phyloP scores from a whole-genome alignment of 2,113 vertebrate genomes.

The Rhinolophus sinicus region DNA sequence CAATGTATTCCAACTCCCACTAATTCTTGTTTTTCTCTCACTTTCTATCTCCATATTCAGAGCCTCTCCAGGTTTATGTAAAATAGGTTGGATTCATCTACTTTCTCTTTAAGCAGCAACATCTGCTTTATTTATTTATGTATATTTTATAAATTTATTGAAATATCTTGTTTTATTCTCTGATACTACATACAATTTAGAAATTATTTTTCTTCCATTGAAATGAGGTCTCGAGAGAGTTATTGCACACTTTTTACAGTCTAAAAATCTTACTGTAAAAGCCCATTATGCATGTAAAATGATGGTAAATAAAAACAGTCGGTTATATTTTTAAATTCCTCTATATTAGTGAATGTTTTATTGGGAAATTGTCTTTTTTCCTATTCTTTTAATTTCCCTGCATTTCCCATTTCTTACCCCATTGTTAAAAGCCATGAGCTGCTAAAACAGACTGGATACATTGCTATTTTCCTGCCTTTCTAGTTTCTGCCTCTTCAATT shows the following conservation, averaged over 20 bases:
- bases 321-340: not conserved
- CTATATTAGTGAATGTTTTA: not conserved
- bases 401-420: not conserved
- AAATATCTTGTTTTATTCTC: not conserved
- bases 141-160: not conserved
- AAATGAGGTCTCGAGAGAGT: not conserved
- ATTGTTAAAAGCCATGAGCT: not conserved
- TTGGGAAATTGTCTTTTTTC: not conserved
- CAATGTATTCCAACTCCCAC: not conserved
- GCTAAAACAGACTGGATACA: not conserved
- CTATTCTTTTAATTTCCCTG: not conserved
- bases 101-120: not conserved
- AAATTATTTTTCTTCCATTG: not conserved
- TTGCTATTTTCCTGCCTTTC: conserved; percentile 20
- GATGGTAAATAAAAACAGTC: not conserved
- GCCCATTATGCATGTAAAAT: not conserved
- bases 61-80: not conserved
- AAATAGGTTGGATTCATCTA: not conserved
- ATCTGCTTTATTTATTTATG: conserved; percentile 14
- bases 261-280: not conserved
- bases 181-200: not conserved
- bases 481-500: conserved; percentile 44
- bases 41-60: not conserved
- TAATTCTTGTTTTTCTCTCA: not conserved
- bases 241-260: not conserved